phyloP scores from a whole-genome alignment of 2,888 invertebrate species.

The Alviniconcha strummeri region DNA sequence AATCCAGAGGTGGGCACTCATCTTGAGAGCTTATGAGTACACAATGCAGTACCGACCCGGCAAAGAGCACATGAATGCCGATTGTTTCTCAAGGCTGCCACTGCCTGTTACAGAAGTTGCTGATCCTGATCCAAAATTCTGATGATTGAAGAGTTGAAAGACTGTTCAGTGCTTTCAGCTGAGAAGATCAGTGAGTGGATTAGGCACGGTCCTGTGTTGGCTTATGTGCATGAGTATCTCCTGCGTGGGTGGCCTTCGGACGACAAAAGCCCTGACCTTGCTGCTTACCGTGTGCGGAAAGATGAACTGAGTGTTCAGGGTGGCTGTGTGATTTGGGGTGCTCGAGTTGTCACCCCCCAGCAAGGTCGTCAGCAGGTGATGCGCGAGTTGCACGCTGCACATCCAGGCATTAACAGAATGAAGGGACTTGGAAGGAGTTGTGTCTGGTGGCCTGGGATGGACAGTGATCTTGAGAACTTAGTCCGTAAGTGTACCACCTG shows the following conservation, averaged over 20 bases:
- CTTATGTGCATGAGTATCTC: no score
- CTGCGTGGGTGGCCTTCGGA: no score
- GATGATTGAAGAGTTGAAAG: not conserved
- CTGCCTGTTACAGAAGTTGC: not conserved
- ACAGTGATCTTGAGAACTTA: conserved; percentile 18
- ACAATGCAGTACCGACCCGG: not conserved
- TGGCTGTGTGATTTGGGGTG: conserved; percentile 38
- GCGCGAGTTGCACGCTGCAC: conserved; percentile 32
- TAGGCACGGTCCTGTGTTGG: no score
- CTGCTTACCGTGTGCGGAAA: no score
- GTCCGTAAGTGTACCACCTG: conserved; percentile 36
- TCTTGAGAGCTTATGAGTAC: conserved; percentile 17
- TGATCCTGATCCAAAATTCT: conserved; percentile 2
- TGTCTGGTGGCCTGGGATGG: conserved; percentile 23
- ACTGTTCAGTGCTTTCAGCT: no score
- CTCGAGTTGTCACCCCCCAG: conserved; percentile 31
- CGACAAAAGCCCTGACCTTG: no score
- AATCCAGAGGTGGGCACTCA: conserved; percentile 24
- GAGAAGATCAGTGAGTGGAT: no score
- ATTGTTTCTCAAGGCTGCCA: conserved; percentile 28
- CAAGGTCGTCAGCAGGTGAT: conserved; percentile 16
- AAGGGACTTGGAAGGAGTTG: conserved; percentile 23
- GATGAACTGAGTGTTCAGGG: conserved; percentile 19
- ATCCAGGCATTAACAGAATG: conserved; percentile 38
- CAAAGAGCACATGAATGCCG: conserved; percentile 12